phyloP scores from a whole-genome alignment of 2,113 vertebrate species.

The Puffinus mauretanicus region DNA sequence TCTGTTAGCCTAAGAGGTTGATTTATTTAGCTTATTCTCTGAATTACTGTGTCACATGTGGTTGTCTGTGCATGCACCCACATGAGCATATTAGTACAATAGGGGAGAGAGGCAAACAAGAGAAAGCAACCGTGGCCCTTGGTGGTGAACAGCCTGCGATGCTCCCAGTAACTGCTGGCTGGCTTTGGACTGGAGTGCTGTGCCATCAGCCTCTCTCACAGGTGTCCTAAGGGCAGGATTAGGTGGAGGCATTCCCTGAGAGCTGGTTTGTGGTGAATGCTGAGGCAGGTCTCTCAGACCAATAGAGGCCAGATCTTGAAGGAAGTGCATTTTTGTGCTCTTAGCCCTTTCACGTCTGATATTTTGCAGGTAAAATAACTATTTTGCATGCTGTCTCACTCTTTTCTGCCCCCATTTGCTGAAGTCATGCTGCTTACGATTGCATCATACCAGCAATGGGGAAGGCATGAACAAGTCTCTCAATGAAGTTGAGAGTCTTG shows the following conservation, averaged over 20 bases:
- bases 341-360: not conserved
- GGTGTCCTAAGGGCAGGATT: not conserved
- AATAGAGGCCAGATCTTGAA: accelerated
- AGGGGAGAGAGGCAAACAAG: not conserved
- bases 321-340: not conserved
- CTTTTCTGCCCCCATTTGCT: not conserved
- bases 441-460: not conserved
- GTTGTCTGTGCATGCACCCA: not conserved
- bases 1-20: not conserved
- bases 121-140: not conserved
- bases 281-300: not conserved
- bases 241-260: not conserved
- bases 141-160: not conserved
- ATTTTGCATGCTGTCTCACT: not conserved
- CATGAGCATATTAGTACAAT: not conserved
- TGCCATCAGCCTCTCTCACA: accelerated
- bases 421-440: not conserved
- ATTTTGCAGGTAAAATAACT: not conserved
- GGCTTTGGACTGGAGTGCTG: not conserved
- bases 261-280: not conserved
- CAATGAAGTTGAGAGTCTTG: not conserved
- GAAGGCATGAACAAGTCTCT: not conserved
- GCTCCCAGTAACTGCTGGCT: not conserved
- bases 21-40: not conserved
- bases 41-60: not conserved